Evolutionary conservation across 2,113 vertebrate species (phyloP).

Genomic region (Poeciliopsis prolifica): DNA sequence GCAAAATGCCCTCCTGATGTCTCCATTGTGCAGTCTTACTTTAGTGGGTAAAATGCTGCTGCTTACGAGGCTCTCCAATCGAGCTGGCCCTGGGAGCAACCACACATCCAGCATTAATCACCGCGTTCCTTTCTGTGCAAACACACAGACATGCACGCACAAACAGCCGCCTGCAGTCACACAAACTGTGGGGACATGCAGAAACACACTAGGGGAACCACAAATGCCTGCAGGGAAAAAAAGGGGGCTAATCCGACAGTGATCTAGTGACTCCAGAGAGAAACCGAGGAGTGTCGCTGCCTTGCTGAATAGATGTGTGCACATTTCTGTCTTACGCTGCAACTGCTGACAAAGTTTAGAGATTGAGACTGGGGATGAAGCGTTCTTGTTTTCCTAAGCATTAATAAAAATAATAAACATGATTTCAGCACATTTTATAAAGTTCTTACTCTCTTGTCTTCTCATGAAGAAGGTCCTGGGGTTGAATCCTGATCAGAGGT

Average conservation of each 20-base stretch:
- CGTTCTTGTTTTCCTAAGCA: background rate
- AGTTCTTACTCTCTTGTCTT: background rate
- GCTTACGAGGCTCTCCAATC: conserved; percentile 61
- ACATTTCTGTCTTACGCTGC: conserved; percentile 1
- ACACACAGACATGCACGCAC: conserved; percentile 15
- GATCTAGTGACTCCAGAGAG: conserved; percentile 73
- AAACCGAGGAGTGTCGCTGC: conserved; percentile 54
- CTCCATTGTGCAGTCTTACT: conserved; percentile 62
- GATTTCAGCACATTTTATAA: background rate
- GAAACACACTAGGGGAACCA: conserved; percentile 62
- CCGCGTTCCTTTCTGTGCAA: conserved; percentile 52
- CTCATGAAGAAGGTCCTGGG: background rate
- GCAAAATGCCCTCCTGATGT: conserved; percentile 56
- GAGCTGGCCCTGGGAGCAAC: conserved; percentile 60
- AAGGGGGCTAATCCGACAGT: conserved; percentile 72
- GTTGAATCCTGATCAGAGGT: background rate
- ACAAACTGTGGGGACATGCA: conserved; percentile 37
- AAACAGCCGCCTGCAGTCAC: conserved; percentile 15
- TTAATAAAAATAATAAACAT: background rate
- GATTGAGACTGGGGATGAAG: conserved; percentile 3
- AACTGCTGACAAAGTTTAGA: conserved; percentile 9
- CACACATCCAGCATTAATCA: conserved; percentile 68
- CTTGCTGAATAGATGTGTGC: conserved; percentile 7
- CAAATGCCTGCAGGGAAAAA: conserved; percentile 68
- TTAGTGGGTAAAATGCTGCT: conserved; percentile 57